Conservation (phyloP, 1,140 invertebrate genomes). For the Hydropsyche tenuis region DNA sequence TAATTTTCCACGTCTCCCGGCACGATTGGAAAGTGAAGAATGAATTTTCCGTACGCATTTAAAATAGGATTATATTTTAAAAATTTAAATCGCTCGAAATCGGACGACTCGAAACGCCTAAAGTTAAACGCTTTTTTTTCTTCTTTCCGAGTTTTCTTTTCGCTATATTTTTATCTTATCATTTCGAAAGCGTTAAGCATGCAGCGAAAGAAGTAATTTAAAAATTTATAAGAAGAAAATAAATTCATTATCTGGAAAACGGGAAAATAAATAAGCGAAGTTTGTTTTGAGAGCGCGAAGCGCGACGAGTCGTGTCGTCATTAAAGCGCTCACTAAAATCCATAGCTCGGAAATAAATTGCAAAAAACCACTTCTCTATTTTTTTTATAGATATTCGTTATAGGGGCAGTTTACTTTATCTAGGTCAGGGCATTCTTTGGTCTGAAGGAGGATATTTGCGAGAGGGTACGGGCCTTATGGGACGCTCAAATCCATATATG, state of each 20-base stretch:
- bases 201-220: constrained; percentile 22
- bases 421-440: constrained; percentile 22
- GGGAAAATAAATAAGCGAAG: constrained; percentile 7
- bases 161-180: constrained; percentile 3
- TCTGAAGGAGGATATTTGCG: constrained; percentile 20
- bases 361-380: constrained; percentile 12
- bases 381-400: constrained; percentile 7
- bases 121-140: constrained; percentile 20
- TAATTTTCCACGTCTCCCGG: constrained; percentile 35
- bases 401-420: constrained; percentile 12
- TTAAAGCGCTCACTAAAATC: constrained; percentile 8
- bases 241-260: constrained; percentile 16
- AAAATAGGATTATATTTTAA: constrained; percentile 25
- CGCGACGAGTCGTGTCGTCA: background rate
- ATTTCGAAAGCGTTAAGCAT: constrained; percentile 2
- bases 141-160: constrained; percentile 4
- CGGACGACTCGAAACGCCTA: constrained; percentile 8
- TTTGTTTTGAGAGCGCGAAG: background rate
- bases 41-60: constrained; percentile 18
- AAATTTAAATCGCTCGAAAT: constrained; percentile 23
- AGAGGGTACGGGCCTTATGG: background rate
- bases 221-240: constrained; percentile 13
- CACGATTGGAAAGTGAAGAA: constrained; percentile 34
- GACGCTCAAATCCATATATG: constrained; percentile 9
- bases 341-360: background rate